Base-by-base conservation (phyloP, 2,797 vertebrate genomes). In the Alauda arvensis region DNA sequence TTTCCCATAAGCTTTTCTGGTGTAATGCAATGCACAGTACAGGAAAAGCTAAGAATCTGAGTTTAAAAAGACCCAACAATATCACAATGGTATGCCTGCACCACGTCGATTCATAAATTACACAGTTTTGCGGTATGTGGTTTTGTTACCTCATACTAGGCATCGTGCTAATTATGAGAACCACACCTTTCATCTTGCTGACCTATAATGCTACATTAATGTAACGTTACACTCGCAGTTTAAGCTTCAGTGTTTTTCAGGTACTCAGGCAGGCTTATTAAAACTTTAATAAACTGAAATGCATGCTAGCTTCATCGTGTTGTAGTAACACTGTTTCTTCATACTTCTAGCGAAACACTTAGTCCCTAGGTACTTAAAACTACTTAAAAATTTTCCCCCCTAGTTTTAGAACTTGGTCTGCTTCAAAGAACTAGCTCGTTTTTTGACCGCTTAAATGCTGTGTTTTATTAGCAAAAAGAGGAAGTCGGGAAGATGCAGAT, bases 21-120 rank as follows among this genome's bases (percentile, higher is more conserved):
- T 8, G 7, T 17, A 45, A 74, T 1, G 21, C 3, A 10, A 45
- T 9, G 18, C 31, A 46, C 0, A 0, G 18, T 3, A 5, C 1
- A 39, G 29, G 19, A 83, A 75, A 90, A 85, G 9, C 26, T 39
- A 65, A 16, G 62, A 62, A 65, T 29, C 2, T 10, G 52, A 85
- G 45, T 83, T 37, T 57, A 1, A 52, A 40, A 62, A 40, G 63
- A 26, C 0, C 34, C 37, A 75, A 13, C 63, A 68, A 14, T 53
- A 92, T 89, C 77, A 83, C 57, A 93, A 42, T 43, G 48, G 43
- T 14, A 49, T 1, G 9, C 43, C 53, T 31, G 46, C 53, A 89
- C 42, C 63, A 60, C 0, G 5, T n/a, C 42, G 0, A 87, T 69
- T 77, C 79, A 75, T 87, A 93, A 93, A 88, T 90, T 93, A 87